Conservation (phyloP, 2,797 vertebrate species). For the Danio choprae region DNA sequence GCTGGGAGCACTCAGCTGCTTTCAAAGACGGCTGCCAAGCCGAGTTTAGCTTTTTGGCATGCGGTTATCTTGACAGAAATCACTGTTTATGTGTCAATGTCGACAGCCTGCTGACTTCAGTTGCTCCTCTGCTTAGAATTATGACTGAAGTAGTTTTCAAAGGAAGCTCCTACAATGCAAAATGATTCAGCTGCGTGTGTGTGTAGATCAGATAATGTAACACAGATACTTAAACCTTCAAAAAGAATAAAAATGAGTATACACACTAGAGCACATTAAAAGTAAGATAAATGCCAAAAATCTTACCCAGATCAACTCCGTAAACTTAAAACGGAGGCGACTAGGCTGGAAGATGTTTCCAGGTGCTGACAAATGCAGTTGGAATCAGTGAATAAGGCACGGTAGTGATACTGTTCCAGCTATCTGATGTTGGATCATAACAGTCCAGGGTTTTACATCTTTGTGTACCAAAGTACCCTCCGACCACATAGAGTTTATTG, state of each 20-base stretch:
- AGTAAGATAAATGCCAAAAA: background rate
- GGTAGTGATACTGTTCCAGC: slow-evolving; percentile 93
- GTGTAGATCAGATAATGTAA: background rate
- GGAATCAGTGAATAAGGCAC: slow-evolving; percentile 97
- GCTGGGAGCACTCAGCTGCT: slow-evolving; percentile 21
- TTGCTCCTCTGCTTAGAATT: slow-evolving; percentile 13
- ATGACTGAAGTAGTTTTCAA: slow-evolving; percentile 14
- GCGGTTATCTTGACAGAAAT: slow-evolving; percentile 47
- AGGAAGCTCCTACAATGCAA: background rate
- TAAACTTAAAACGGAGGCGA: background rate
- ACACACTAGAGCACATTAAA: slow-evolving; percentile 1
- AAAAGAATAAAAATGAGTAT: background rate
- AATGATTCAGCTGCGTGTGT: background rate
- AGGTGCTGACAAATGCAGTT: slow-evolving; percentile 95
- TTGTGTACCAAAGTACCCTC: slow-evolving; percentile 95
- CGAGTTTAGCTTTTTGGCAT: slow-evolving; percentile 24
- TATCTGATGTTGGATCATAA: slow-evolving; percentile 91
- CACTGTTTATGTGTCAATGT: slow-evolving; percentile 25
- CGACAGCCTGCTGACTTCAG: slow-evolving; percentile 21
- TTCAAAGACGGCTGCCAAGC: slow-evolving; percentile 31
- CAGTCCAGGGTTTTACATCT: slow-evolving; percentile 95
- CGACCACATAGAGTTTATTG: slow-evolving; percentile 94
- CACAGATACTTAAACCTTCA: background rate
- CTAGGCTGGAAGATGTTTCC: slow-evolving; percentile 93
- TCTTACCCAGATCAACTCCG: slow-evolving; percentile 57